A percentile compares a stretch with the other conserved stretches of the same genome.
phyloP scores from a whole-genome alignment of 2,113 vertebrate genomes.

The Rousettus leschenaultii region DNA sequence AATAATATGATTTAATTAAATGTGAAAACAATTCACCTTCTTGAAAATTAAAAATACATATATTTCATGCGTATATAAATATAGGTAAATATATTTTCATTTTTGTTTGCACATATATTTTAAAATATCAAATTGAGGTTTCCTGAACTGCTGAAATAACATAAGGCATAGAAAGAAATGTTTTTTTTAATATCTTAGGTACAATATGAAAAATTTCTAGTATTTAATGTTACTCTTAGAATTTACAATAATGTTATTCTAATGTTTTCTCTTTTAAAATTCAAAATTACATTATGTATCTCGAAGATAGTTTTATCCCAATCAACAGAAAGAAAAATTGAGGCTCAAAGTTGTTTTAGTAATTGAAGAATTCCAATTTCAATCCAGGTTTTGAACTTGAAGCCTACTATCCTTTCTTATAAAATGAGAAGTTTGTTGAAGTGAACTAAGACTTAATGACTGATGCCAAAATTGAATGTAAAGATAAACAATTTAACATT shows the following conservation, averaged over 20 bases:
- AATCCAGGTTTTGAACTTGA: not conserved
- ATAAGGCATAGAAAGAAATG: not conserved
- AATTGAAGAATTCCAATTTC: not conserved
- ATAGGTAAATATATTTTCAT: not conserved
- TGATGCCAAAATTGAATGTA: not conserved
- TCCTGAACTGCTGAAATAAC: not conserved
- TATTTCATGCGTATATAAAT: not conserved
- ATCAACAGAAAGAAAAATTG: not conserved
- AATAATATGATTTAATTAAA: not conserved
- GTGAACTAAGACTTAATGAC: not conserved
- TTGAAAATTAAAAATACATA: not conserved
- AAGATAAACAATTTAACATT: not conserved
- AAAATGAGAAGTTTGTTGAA: not conserved
- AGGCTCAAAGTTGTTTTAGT: not conserved
- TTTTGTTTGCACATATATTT: not conserved
- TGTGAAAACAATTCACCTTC: not conserved
- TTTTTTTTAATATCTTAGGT: not conserved
- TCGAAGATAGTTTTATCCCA: not conserved
- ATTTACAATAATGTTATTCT: not conserved
- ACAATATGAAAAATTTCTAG: not conserved
- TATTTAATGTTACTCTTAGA: not conserved
- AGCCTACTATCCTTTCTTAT: not conserved
- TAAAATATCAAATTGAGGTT: not conserved
- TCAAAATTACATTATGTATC: not conserved
- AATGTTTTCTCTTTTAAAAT: not conserved